Percentiles rank a stretch among this genome's conserved stretches.
Conservation (phyloP, 1,140 invertebrate species). For the Drosophila lini region DNA sequence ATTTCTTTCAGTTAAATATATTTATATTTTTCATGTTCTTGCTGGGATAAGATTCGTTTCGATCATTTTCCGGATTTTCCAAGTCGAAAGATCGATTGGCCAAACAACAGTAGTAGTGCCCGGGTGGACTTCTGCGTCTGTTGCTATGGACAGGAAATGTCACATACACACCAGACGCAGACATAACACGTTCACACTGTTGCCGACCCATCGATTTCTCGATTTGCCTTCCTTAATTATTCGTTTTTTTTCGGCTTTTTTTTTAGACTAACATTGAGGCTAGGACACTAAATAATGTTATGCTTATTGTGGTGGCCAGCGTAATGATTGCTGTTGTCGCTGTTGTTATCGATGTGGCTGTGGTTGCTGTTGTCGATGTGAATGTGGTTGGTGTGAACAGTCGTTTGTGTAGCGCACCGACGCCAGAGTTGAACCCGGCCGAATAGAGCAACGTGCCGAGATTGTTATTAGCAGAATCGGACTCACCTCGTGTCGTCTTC, state of each 20-base stretch:
- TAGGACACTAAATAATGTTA: constrained; percentile 83
- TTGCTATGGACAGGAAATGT: background rate
- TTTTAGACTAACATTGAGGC: constrained; percentile 82
- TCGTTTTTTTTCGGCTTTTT: constrained; percentile 29
- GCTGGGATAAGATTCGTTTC: constrained; percentile 44
- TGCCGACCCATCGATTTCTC: constrained; percentile 27
- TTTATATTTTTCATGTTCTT: constrained; percentile 52
- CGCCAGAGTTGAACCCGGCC: constrained; percentile 82
- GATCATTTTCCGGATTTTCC: constrained; percentile 7
- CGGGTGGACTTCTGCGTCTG: background rate
- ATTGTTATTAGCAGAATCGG: constrained; percentile 85
- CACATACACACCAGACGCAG: background rate
- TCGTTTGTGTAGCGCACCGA: constrained; percentile 82
- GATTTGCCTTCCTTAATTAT: constrained; percentile 25
- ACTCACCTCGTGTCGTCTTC: constrained; percentile 94
- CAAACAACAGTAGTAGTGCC: constrained; percentile 1
- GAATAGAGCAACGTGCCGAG: constrained; percentile 84
- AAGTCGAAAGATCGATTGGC: constrained; percentile 6
- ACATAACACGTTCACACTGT: background rate
- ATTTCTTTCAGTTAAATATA: constrained; percentile 34
- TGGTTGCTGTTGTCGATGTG: constrained; percentile 69
- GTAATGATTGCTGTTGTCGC: constrained; percentile 75
- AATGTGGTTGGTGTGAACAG: constrained; percentile 74
- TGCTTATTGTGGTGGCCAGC: constrained; percentile 83
- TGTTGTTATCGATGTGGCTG: constrained; percentile 68